Conservation (phyloP, 2,113 vertebrate species). For the Phoenicopterus ruber region DNA sequence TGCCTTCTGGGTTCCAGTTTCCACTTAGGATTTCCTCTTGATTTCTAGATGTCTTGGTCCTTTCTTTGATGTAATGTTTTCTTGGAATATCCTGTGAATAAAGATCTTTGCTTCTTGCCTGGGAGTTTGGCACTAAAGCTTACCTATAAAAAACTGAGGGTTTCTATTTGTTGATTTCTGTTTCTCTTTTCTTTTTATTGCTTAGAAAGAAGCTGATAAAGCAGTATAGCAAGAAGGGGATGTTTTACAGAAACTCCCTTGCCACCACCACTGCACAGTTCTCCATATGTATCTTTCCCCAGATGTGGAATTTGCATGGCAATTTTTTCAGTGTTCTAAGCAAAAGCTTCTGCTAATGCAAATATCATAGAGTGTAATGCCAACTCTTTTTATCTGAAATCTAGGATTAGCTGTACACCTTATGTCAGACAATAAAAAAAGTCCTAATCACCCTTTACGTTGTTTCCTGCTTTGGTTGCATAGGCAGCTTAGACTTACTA, state of each 20-base stretch:
- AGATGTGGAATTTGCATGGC: background rate
- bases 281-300: background rate
- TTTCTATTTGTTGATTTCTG: background rate
- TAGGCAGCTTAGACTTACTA: background rate
- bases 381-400: background rate
- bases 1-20: background rate
- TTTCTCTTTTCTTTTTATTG: background rate
- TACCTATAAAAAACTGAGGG: background rate
- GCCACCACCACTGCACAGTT: background rate
- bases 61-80: background rate
- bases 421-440: background rate
- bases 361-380: background rate
- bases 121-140: background rate
- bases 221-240: background rate
- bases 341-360: background rate
- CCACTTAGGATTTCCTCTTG: background rate
- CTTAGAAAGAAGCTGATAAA: background rate
- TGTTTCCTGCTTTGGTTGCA: background rate
- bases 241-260: background rate
- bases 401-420: background rate
- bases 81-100: background rate
- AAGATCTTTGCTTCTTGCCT: background rate
- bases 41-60: background rate
- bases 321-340: background rate
- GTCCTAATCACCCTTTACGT: rapidly evolving